Percentiles rank a stretch among this genome's conserved stretches.
Evolutionary conservation across 2,797 vertebrate species (phyloP).

Genomic region (Scolopax bukidnonensis): DNA sequence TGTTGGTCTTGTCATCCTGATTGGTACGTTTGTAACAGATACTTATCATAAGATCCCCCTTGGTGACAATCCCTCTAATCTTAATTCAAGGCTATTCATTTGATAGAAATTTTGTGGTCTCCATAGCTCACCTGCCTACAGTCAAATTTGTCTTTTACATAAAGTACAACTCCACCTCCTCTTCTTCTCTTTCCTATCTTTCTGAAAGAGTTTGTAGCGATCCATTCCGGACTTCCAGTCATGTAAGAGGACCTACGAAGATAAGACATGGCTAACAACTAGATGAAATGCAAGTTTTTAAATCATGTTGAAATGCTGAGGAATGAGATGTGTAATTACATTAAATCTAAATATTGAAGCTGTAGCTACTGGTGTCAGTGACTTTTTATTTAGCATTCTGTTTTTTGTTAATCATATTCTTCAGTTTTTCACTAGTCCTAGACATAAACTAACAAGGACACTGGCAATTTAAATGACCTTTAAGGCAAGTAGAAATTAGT

Average conservation of each 20-base stretch:
- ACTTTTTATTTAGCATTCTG: neutral
- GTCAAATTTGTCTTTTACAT: neutral
- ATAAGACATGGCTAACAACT: neutral
- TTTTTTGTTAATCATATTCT: neutral
- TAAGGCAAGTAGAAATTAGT: neutral
- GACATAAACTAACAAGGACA: neutral
- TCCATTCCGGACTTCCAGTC: neutral
- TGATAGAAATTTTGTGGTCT: neutral
- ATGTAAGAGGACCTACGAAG: neutral
- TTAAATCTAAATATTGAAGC: neutral
- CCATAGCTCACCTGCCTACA: neutral
- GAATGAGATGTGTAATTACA: neutral
- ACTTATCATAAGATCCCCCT: neutral
- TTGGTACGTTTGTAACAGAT: neutral
- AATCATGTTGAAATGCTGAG: neutral
- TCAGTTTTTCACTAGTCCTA: neutral
- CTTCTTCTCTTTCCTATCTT: neutral
- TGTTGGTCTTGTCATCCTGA: neutral
- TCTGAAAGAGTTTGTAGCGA: neutral
- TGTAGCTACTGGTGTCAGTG: neutral
- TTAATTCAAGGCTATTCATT: neutral
- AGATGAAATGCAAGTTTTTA: neutral
- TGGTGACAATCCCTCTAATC: neutral
- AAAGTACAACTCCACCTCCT: neutral
- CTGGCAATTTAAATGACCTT: neutral